Base-by-base conservation (phyloP, 2,797 vertebrate genomes). In the Monodelphis domestica region DNA sequence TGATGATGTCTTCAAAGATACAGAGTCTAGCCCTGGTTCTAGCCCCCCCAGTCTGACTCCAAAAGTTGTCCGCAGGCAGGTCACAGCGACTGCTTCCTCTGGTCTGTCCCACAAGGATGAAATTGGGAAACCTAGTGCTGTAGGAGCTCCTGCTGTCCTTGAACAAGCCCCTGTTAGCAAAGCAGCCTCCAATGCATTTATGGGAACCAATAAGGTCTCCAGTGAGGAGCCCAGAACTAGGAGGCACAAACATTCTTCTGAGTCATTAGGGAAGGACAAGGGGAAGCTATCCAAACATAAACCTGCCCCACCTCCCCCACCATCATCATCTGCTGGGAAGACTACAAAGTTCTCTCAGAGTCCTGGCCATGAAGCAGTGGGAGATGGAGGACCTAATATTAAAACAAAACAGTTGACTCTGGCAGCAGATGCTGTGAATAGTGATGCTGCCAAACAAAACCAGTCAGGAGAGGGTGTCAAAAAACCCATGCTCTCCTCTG, bases 211-310 rank as follows among this genome's bases (percentile, higher is more conserved):
- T 89, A 99, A 99, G 51, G 98, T 98, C 56, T 93, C 98, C 1
- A 97, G 97, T 0, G 99, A 99, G 1, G 99, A 99, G 97, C 97
- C 99, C 56, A 98, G 99, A 12, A 97, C 98, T 53, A 99, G 99
- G 95, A 98, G 99, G 95, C 98, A 99, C 97, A 99, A 99, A 98
- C 98, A 98, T 91, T 59, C 97, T 53, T 98, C 96, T 0, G 99
- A 99, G 95, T 96, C 98, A 0, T 97, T 98, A 0, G 98, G 98
- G 55, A 99, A 98, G 98, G 99, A 99, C 93, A 98, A 99, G 97
- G 99, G 98, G 70, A 99, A 99, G 95, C 94, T 99, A 50, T 98
- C 99, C 5, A 99, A 99, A 98, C 98, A 99, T 94, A 99, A 99
- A 92, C 99, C 99, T 0, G 99, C 99, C n/a, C 99, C 99, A 0